Percentiles rank a stretch among this genome's conserved stretches.
Evolutionary conservation across 1,140 invertebrate genomes (phyloP).

Genomic region (Cotesia glomerata): DNA sequence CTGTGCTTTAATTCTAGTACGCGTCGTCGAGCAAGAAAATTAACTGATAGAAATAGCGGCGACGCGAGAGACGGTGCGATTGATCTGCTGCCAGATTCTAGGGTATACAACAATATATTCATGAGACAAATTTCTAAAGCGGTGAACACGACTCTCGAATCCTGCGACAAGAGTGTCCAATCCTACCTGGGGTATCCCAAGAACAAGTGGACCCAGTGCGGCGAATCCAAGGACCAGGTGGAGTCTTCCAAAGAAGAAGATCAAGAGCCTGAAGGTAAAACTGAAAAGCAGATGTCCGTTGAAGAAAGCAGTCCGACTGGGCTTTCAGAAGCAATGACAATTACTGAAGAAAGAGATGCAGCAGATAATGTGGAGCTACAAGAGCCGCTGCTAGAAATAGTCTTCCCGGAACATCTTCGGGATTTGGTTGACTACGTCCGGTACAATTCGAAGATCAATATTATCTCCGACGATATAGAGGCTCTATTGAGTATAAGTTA

Average conservation of each 20-base stretch:
- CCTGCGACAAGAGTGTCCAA: constrained; percentile 66
- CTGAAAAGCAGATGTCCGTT: constrained; percentile 14
- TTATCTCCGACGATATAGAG: constrained; percentile 69
- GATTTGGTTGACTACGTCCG: constrained; percentile 55
- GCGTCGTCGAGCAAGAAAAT: constrained; percentile 5
- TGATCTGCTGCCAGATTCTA: constrained; percentile 65
- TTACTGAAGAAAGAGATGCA: constrained; percentile 11
- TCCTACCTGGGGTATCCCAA: constrained; percentile 71
- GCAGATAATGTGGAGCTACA: neutral
- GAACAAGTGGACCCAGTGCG: constrained; percentile 74
- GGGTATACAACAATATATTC: constrained; percentile 62
- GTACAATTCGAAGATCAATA: constrained; percentile 68
- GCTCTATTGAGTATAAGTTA: constrained; percentile 53
- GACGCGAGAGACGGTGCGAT: constrained; percentile 70
- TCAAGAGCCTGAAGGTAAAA: constrained; percentile 4
- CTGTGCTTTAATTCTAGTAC: constrained; percentile 46
- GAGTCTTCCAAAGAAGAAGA: too few relatives aligned
- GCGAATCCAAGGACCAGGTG: constrained; percentile 23
- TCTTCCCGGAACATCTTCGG: constrained; percentile 30
- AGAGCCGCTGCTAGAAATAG: constrained; percentile 36
- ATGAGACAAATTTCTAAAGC: constrained; percentile 45
- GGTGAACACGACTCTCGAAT: constrained; percentile 64
- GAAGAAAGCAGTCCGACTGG: constrained; percentile 7
- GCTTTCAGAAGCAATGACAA: constrained; percentile 3
- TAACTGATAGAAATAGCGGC: constrained; percentile 58